These are phyloP conservation scores for Watsonalla binaria DNA, from an alignment of 2,888 invertebrate genomes.

Conservation along the genomic window DNA sequence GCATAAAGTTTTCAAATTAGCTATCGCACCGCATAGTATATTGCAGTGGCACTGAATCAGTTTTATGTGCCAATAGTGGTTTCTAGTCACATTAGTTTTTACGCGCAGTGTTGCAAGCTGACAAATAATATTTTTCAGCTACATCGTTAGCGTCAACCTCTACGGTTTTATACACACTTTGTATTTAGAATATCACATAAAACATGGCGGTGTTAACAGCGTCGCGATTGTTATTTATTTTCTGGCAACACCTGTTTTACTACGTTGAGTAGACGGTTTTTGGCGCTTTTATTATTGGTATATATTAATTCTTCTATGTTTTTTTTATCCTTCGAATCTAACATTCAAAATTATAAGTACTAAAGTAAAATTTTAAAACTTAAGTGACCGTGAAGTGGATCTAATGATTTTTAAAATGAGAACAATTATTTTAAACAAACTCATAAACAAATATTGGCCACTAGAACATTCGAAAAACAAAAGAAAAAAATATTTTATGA, in stretches of 20 bases:
- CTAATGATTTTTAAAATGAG: no score
- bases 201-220: neutral
- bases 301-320: no score
- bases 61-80: constrained; percentile 46
- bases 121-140: constrained; percentile 21
- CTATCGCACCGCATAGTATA: neutral
- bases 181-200: neutral
- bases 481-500: no score
- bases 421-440: no score
- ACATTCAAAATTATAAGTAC: no score
- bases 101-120: constrained; percentile 36
- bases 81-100: constrained; percentile 55
- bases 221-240: neutral
- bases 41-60: constrained; percentile 11
- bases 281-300: no score
- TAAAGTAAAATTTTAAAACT: no score
- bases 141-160: constrained; percentile 3
- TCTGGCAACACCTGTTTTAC: neutral
- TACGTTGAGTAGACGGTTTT: neutral
- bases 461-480: no score
- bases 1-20: constrained; percentile 2
- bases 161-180: neutral
- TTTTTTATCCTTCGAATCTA: no score
- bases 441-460: no score
- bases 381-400: no score